A percentile compares a stretch with the other conserved stretches of the same genome.
These are phyloP conservation scores for Apamea epomidion DNA, from an alignment of 2,888 invertebrate species.

Conservation along the genomic window DNA sequence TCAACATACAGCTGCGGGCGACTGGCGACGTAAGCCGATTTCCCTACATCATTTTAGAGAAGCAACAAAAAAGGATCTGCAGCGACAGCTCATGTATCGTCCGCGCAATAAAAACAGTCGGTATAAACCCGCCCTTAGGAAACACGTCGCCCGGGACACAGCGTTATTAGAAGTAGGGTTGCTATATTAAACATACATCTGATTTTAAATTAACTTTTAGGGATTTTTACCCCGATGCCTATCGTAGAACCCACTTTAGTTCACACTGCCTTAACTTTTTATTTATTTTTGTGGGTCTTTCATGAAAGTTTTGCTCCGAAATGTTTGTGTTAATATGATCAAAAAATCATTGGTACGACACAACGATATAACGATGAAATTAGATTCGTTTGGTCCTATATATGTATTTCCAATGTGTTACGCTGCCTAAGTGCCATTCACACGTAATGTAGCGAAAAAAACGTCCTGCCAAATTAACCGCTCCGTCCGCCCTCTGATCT, in stretches of 20 bases:
- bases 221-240: constrained; percentile 4
- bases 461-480: constrained; percentile 43
- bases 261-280: neutral
- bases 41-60: constrained; percentile 54
- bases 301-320: neutral
- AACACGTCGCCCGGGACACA: constrained; percentile 39
- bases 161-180: constrained; percentile 57
- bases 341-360: neutral
- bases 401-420: constrained; percentile 11
- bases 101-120: constrained; percentile 70
- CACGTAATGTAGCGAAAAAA: constrained; percentile 42
- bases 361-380: neutral
- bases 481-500: constrained; percentile 37
- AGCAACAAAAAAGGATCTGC: constrained; percentile 62
- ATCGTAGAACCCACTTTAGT: constrained; percentile 11
- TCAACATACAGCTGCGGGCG: constrained; percentile 45
- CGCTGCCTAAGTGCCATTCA: constrained; percentile 17
- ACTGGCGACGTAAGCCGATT: constrained; percentile 57
- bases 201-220: constrained; percentile 46
- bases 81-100: constrained; percentile 68
- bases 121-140: constrained; percentile 68
- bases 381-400: neutral
- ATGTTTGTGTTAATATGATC: neutral
- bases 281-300: neutral
- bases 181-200: constrained; percentile 44